A percentile compares a stretch with the other conserved stretches of the same genome.
Conservation (phyloP, 2,888 invertebrate genomes). For the Xylocampa areola region DNA sequence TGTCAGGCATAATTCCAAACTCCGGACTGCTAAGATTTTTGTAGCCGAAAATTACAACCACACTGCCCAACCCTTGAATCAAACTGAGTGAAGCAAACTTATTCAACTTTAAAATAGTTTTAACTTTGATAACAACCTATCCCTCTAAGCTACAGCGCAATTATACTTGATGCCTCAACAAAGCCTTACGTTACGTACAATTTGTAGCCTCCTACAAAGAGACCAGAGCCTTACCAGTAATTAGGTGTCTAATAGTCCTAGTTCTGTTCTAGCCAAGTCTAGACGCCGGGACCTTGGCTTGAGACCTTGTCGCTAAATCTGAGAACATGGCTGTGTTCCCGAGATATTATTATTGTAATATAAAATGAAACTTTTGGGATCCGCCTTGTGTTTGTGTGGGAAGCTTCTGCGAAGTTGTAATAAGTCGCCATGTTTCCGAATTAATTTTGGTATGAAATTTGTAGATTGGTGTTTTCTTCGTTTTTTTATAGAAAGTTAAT, state of each 20-base stretch:
- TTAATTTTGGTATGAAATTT: slow-evolving; percentile 2
- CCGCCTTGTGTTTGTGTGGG: slow-evolving; percentile 11
- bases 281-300: slow-evolving; percentile 66
- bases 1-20: no score
- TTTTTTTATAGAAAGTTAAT: no score
- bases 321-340: slow-evolving; percentile 44
- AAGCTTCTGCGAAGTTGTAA: slow-evolving; percentile 9
- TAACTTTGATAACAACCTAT: slow-evolving; percentile 11
- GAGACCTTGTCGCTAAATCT: slow-evolving; percentile 60
- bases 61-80: no score
- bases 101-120: neutral
- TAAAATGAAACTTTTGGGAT: slow-evolving; percentile 34
- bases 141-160: slow-evolving; percentile 15
- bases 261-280: slow-evolving; percentile 60
- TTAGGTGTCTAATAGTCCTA: slow-evolving; percentile 58
- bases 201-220: slow-evolving; percentile 33
- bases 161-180: slow-evolving; percentile 35
- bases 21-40: no score
- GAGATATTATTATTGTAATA: slow-evolving; percentile 45
- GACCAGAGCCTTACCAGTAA: slow-evolving; percentile 55
- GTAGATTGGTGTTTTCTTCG: neutral
- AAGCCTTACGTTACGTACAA: slow-evolving; percentile 16
- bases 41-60: no score
- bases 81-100: no score
- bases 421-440: slow-evolving; percentile 4